These are phyloP conservation scores for Microtus montanus DNA, from an alignment of 2,113 vertebrate genomes.

Conservation along the genomic window DNA sequence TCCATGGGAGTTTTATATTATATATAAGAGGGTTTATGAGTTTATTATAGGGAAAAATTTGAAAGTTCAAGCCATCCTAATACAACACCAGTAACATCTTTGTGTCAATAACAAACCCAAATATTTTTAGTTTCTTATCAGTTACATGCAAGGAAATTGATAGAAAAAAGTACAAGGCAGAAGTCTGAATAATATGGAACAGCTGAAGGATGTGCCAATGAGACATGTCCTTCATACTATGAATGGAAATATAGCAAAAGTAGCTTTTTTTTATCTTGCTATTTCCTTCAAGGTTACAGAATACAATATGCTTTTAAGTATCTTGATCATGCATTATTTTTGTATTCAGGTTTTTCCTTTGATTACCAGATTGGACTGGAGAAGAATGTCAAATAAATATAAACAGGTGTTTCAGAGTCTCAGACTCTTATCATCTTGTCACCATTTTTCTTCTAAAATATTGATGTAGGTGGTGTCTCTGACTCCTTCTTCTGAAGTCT, in stretches of 20 bases:
- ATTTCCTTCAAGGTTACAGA: not conserved
- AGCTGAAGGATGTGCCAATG: not conserved
- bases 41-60: not conserved
- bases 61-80: not conserved
- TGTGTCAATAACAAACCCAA: conserved; percentile 4
- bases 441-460: not conserved
- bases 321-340: not conserved
- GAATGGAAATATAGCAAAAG: not conserved
- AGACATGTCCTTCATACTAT: not conserved
- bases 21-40: not conserved
- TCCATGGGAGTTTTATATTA: not conserved
- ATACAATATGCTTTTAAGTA: not conserved
- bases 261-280: not conserved
- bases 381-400: not conserved
- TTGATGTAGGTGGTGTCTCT: conserved; percentile 23
- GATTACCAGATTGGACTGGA: not conserved
- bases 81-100: not conserved
- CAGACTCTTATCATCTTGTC: not conserved
- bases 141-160: conserved; percentile 37
- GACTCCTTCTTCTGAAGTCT: not conserved
- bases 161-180: not conserved
- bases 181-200: not conserved
- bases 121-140: conserved; percentile 46
- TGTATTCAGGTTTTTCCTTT: not conserved
- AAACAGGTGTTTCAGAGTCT: not conserved